Percentiles rank a stretch among this genome's conserved stretches.
phyloP scores from a whole-genome alignment of 2,113 vertebrate genomes.

The Vimba vimba region DNA sequence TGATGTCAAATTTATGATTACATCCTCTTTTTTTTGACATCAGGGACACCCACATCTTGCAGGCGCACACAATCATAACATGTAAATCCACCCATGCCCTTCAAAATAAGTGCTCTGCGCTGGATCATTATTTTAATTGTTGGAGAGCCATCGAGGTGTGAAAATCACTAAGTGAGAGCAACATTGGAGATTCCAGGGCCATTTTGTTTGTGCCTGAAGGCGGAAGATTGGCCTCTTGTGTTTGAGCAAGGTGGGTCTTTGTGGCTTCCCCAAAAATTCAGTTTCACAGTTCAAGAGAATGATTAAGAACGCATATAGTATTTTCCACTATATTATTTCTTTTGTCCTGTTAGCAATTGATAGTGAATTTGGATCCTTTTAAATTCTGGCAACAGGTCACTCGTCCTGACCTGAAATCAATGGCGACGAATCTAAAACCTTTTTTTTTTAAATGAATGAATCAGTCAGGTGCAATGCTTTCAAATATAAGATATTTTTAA shows the following conservation, averaged over 20 bases:
- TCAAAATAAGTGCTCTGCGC: constrained; percentile 78
- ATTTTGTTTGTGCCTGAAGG: constrained; percentile 85
- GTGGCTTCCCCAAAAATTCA: constrained; percentile 60
- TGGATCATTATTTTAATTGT: constrained; percentile 86
- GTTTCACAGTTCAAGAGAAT: constrained; percentile 49
- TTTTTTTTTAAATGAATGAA: not conserved
- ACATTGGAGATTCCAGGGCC: constrained; percentile 77
- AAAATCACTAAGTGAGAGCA: constrained; percentile 79
- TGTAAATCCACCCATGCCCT: constrained; percentile 73
- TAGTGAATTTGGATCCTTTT: constrained; percentile 23
- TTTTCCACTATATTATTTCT: constrained; percentile 45
- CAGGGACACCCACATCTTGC: constrained; percentile 46
- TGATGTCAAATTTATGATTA: constrained; percentile 57
- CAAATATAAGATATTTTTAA: not conserved
- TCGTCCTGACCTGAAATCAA: constrained; percentile 17
- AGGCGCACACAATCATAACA: constrained; percentile 50
- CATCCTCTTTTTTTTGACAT: constrained; percentile 53
- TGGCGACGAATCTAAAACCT: not conserved
- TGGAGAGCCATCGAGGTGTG: constrained; percentile 81
- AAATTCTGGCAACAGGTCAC: constrained; percentile 16
- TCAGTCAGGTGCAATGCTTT: not conserved
- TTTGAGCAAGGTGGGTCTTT: constrained; percentile 65
- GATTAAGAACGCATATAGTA: constrained; percentile 35
- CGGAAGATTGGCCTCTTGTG: constrained; percentile 78
- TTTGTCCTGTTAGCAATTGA: constrained; percentile 56